A percentile compares a stretch with the other conserved stretches of the same genome.
phyloP scores from a whole-genome alignment of 2,888 invertebrate genomes.

The Gibbula magus region DNA sequence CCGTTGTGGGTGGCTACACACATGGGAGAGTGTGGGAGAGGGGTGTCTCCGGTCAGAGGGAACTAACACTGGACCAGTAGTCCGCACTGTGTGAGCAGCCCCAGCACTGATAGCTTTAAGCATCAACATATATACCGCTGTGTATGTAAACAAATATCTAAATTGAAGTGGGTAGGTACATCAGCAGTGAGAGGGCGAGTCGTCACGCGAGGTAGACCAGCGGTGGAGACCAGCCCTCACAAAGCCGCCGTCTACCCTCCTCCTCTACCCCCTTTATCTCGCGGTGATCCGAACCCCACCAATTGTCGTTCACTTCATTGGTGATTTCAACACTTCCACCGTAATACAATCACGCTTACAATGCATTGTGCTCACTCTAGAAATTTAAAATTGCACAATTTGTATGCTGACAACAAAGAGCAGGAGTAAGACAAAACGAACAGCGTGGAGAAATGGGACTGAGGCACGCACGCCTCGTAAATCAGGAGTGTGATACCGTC shows the following conservation, averaged over 20 bases:
- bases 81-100: not conserved
- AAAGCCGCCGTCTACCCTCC: not conserved
- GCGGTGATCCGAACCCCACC: not conserved
- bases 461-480: constrained; percentile 1
- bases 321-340: constrained; percentile 17
- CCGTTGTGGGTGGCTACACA: not conserved
- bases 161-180: not conserved
- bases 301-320: not conserved
- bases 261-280: not conserved
- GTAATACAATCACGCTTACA: constrained; percentile 21
- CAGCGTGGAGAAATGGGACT: not conserved
- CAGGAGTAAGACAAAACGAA: constrained; percentile 16
- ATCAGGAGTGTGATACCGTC: not conserved
- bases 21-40: not conserved
- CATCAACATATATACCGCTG: not conserved
- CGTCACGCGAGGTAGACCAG: not conserved
- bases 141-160: constrained; percentile 13
- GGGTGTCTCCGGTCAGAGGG: not conserved
- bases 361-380: not conserved
- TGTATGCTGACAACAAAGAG: not conserved
- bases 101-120: not conserved
- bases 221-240: not conserved
- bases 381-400: constrained; percentile 22
- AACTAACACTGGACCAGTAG: not conserved
- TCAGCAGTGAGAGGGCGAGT: not conserved